Percentiles rank a stretch among this genome's conserved stretches.
phyloP scores from a whole-genome alignment of 35 echinoderm and acorn worm genomes.

The Hemicentrotus pulcherrimus region DNA sequence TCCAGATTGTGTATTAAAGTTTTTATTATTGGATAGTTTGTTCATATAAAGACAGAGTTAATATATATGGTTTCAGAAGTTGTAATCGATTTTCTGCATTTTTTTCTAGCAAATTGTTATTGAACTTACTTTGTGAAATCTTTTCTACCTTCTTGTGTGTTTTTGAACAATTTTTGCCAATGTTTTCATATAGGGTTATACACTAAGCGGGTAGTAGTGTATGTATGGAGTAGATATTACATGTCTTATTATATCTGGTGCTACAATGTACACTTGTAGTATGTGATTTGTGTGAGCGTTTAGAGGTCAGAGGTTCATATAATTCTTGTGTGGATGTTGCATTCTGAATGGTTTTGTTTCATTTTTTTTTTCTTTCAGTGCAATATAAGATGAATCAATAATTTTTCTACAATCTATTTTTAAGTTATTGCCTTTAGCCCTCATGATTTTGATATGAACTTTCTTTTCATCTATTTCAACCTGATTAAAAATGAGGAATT shows the following conservation, averaged over 20 bases:
- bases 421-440: conserved; percentile 50
- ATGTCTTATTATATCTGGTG: conserved; percentile 52
- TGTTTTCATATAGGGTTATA: conserved; percentile 50
- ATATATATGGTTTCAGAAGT: conserved; percentile 51
- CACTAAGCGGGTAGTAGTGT: conserved; percentile 49
- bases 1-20: conserved; percentile 50
- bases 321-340: conserved; percentile 22
- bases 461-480: not conserved
- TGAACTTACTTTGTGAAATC: not conserved
- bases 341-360: conserved; percentile 15
- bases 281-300: conserved; percentile 38
- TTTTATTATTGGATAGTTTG: conserved; percentile 55
- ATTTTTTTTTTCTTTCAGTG: conserved; percentile 51
- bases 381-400: conserved; percentile 50
- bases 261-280: conserved; percentile 48
- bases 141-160: conserved; percentile 55
- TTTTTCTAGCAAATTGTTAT: conserved; percentile 31
- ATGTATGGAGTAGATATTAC: conserved; percentile 27
- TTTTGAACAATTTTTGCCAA: conserved; percentile 51
- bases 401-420: conserved; percentile 47
- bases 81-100: conserved; percentile 51
- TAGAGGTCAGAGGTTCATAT: conserved; percentile 25
- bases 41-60: conserved; percentile 52
- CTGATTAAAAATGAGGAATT: not conserved
- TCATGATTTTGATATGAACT: not conserved